Evolutionary conservation across 2,113 vertebrate genomes (phyloP).

Genomic region (Budorcas taxicolor): DNA sequence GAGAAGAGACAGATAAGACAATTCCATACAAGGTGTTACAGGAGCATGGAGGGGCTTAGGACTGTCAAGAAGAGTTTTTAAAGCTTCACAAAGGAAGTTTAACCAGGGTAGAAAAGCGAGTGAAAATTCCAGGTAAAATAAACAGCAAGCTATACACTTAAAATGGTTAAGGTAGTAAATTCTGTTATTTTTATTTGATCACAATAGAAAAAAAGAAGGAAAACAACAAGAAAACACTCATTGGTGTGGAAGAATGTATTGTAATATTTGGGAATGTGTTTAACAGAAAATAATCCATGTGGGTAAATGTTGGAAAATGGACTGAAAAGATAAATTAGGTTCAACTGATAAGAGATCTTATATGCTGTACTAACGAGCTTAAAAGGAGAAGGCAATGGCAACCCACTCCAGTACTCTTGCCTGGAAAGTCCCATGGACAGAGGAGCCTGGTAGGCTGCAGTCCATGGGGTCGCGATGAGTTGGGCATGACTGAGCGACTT

Average conservation of each 20-base stretch:
- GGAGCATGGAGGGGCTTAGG: not conserved
- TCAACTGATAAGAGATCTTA: not conserved
- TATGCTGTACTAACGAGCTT: not conserved
- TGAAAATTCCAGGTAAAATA: not conserved
- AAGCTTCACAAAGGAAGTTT: not conserved
- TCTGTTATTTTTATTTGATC: not conserved
- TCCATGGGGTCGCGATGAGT: no score
- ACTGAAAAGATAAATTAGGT: not conserved
- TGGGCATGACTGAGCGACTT: no score
- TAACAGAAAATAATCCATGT: not conserved
- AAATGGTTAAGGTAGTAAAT: not conserved
- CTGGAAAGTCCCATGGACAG: no score
- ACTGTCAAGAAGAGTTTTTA: not conserved
- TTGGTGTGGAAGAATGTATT: not conserved
- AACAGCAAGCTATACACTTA: not conserved
- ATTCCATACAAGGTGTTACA: not conserved
- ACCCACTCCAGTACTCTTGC: no score
- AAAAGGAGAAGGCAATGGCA: not conserved
- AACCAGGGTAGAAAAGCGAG: not conserved
- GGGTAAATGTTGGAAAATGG: not conserved
- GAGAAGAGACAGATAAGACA: not conserved
- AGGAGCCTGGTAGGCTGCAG: no score
- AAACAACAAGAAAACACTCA: not conserved
- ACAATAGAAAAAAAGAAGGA: not conserved
- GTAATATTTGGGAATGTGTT: not conserved